A percentile compares a stretch with the other conserved stretches of the same genome.
phyloP scores from a whole-genome alignment of 2,888 invertebrate species.

The Philaethria dido region DNA sequence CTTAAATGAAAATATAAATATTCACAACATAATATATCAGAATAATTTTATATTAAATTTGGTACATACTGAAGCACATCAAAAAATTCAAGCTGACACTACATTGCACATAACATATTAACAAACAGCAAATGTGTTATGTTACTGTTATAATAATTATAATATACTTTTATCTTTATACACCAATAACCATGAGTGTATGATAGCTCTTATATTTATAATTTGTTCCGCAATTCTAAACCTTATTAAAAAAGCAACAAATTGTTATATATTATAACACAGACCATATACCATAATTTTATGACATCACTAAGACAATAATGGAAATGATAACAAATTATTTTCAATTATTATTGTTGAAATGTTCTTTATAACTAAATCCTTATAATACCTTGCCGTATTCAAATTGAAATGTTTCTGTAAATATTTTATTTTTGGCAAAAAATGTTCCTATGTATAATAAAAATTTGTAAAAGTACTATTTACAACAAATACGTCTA shows the following conservation, averaged over 20 bases:
- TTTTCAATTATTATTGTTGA: not conserved
- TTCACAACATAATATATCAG: not conserved
- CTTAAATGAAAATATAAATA: not conserved
- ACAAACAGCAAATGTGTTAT: not conserved
- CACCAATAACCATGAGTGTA: not conserved
- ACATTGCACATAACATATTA: not conserved
- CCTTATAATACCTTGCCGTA: not conserved
- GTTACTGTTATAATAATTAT: slow-evolving; percentile 1
- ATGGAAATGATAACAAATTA: slow-evolving; percentile 16
- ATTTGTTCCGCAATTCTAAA: not conserved
- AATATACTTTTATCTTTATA: slow-evolving; percentile 11
- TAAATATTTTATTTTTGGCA: not conserved
- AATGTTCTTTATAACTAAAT: not conserved
- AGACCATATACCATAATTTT: not conserved
- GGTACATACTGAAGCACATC: not conserved
- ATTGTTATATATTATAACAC: not conserved
- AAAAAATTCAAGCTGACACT: not conserved
- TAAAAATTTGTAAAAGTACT: not conserved
- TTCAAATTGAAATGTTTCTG: too few relatives aligned
- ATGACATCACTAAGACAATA: slow-evolving; percentile 13
- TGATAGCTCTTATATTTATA: slow-evolving; percentile 5
- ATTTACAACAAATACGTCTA: not conserved
- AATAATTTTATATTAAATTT: not conserved
- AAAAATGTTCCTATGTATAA: not conserved
- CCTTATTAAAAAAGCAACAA: slow-evolving; percentile 3